These are phyloP conservation scores for Carabus problematicus DNA, from an alignment of 2,888 invertebrate species.

Conservation along the genomic window DNA sequence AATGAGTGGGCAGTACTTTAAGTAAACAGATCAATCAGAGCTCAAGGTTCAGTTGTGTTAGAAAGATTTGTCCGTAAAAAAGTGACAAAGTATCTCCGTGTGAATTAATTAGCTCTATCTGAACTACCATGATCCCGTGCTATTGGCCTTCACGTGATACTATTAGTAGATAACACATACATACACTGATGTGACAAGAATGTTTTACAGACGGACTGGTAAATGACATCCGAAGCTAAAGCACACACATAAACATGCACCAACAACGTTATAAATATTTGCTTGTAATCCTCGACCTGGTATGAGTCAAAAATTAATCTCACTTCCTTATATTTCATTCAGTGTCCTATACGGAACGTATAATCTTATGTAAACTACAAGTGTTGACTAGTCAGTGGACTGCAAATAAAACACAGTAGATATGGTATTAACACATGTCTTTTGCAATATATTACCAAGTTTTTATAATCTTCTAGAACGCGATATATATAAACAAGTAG, in stretches of 20 bases:
- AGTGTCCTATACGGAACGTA: too few species aligned
- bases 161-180: conserved; percentile 28
- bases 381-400: too few species aligned
- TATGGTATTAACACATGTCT: too few species aligned
- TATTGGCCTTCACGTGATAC: conserved; percentile 25
- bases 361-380: too few species aligned
- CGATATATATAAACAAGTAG: too few species aligned
- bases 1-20: conserved; percentile 15
- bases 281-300: too few species aligned
- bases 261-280: too few species aligned
- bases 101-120: conserved; percentile 22
- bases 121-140: conserved; percentile 25
- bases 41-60: conserved; percentile 23
- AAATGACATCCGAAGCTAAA: not conserved
- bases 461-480: too few species aligned
- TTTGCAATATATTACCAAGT: too few species aligned
- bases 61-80: conserved; percentile 17
- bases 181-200: conserved; percentile 1
- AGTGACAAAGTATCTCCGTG: conserved; percentile 30
- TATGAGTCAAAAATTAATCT: too few species aligned
- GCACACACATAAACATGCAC: not conserved
- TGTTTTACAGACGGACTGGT: not conserved
- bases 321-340: too few species aligned
- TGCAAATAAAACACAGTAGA: too few species aligned
- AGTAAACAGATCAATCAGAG: conserved; percentile 31